Percentiles rank a stretch among this genome's conserved stretches.
phyloP scores from a whole-genome alignment of 2,797 vertebrate genomes.

The Phalloptychus januarius region DNA sequence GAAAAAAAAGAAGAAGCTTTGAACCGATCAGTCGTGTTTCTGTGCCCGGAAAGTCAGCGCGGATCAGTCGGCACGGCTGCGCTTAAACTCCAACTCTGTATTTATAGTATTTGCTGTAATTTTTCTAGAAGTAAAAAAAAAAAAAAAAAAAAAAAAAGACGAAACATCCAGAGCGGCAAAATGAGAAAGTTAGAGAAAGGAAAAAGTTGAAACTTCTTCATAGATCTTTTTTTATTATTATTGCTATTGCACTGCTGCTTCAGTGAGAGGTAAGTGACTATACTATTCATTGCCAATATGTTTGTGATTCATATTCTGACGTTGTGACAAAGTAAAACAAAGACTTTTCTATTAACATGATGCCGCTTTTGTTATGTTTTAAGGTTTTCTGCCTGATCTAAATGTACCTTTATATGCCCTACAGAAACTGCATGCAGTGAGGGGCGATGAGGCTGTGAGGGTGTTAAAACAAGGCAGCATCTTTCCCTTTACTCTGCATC shows the following conservation, averaged over 20 bases:
- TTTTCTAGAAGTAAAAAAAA: neutral
- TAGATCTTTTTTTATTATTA: neutral
- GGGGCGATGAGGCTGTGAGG: neutral
- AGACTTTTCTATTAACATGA: no score
- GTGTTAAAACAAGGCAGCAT: neutral
- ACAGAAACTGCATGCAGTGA: slow-evolving; percentile 13
- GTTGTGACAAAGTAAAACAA: neutral
- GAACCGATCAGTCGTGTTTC: neutral
- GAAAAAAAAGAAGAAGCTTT: neutral
- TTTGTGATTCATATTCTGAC: neutral
- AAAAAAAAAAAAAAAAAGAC: neutral
- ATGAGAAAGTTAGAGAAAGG: neutral
- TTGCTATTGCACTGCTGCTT: neutral
- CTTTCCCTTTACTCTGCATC: slow-evolving; percentile 21
- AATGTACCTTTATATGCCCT: neutral
- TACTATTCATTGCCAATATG: neutral
- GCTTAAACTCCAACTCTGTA: slow-evolving; percentile 1
- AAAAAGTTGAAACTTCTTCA: neutral
- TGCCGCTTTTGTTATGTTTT: neutral
- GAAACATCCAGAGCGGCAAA: neutral
- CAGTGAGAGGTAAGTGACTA: slow-evolving; percentile 36
- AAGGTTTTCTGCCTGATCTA: no score
- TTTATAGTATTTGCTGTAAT: neutral
- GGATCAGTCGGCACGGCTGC: neutral
- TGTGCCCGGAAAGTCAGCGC: neutral